Conservation (phyloP, 2,888 invertebrate species). For the Toxonevra muliebris region DNA sequence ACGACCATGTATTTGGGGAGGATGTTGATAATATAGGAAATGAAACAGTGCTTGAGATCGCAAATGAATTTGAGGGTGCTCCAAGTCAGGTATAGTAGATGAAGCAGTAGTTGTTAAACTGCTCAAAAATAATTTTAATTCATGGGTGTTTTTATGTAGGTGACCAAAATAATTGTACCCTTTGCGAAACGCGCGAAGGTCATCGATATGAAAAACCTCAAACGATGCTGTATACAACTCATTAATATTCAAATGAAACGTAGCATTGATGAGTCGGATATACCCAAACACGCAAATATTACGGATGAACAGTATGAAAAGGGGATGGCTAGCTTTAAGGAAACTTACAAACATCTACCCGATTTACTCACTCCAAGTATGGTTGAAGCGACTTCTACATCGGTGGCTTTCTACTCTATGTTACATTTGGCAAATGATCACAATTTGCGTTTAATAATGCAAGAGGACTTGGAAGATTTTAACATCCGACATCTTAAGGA, state of each 20-base stretch:
- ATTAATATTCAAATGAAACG: conserved; percentile 62
- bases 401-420: conserved; percentile 81
- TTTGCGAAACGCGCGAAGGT: conserved; percentile 87
- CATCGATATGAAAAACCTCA: conserved; percentile 85
- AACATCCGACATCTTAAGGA: conserved; percentile 56
- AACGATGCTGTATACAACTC: conserved; percentile 77
- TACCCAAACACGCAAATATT: conserved; percentile 46
- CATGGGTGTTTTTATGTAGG: conserved; percentile 35
- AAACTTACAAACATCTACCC: conserved; percentile 71
- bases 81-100: conserved; percentile 67
- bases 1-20: conserved; percentile 54
- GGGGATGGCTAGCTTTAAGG: conserved; percentile 67
- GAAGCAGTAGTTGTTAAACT: conserved; percentile 1
- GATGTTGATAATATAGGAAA: conserved; percentile 40
- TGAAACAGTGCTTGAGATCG: conserved; percentile 62
- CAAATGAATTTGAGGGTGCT: conserved; percentile 72
- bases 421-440: conserved; percentile 88
- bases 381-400: conserved; percentile 78
- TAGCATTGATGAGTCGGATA: conserved; percentile 35
- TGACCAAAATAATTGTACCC: conserved; percentile 74
- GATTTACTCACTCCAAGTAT: conserved; percentile 70
- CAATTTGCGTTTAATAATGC: conserved; percentile 69
- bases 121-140: neutral
- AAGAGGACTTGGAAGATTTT: conserved; percentile 68
- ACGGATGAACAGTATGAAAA: conserved; percentile 60